Percentiles rank a stretch among this genome's conserved stretches.
Evolutionary conservation across 2,888 invertebrate species (phyloP).

Genomic region (Syritta pipiens): DNA sequence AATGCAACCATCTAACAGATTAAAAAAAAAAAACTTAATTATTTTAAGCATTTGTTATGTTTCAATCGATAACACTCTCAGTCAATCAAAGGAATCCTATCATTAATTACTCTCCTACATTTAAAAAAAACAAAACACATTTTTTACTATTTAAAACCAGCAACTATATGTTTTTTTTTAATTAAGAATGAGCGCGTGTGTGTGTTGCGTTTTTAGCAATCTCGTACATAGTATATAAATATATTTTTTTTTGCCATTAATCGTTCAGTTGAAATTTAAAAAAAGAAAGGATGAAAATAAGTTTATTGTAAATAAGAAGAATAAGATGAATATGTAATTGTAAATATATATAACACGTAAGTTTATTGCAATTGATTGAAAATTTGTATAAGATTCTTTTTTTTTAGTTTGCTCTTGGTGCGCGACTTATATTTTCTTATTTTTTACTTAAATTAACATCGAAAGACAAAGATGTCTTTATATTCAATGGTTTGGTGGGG

Average conservation of each 20-base stretch:
- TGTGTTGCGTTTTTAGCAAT: slow-evolving; percentile 64
- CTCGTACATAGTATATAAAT: slow-evolving; percentile 30
- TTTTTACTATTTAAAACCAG: slow-evolving; percentile 42
- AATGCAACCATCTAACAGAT: slow-evolving; percentile 32
- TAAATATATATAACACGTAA: slow-evolving; percentile 42
- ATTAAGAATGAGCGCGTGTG: too few species aligned
- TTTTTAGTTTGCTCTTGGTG: slow-evolving; percentile 42
- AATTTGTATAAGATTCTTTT: slow-evolving; percentile 15
- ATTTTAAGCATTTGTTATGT: slow-evolving; percentile 44
- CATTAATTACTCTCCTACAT: slow-evolving; percentile 49
- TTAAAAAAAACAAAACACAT: too few species aligned
- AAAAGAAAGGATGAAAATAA: slow-evolving; percentile 34
- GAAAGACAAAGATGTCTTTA: too few species aligned
- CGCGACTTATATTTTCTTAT: slow-evolving; percentile 8
- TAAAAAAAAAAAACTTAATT: slow-evolving; percentile 25
- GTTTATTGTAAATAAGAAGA: slow-evolving; percentile 54
- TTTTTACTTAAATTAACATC: slow-evolving; percentile 1
- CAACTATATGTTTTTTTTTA: slow-evolving; percentile 2
- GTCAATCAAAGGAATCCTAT: slow-evolving; percentile 52
- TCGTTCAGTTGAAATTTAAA: slow-evolving; percentile 41
- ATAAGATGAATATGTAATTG: slow-evolving; percentile 17
- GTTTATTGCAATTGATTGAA: slow-evolving; percentile 20
- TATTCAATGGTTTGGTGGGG: too few species aligned
- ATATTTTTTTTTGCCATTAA: slow-evolving; percentile 54
- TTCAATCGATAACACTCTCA: slow-evolving; percentile 43